Evolutionary conservation across 2,888 invertebrate genomes (phyloP).

Genomic region (Margaritifera margaritifera): DNA sequence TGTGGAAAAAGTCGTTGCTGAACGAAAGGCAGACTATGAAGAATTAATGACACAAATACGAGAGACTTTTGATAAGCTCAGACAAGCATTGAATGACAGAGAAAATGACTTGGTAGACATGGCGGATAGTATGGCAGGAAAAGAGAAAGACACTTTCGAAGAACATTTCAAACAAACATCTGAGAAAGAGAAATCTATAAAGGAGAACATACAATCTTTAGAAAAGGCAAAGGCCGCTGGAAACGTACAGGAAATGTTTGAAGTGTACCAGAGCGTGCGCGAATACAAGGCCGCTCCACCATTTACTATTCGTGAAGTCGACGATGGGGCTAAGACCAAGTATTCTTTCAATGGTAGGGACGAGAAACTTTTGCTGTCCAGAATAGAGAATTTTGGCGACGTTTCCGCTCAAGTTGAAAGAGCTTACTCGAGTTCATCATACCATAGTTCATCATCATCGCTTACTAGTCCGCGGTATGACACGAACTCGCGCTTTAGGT

Average conservation of each 20-base stretch:
- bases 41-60: constrained; percentile 49
- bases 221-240: constrained; percentile 42
- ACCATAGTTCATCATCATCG: neutral
- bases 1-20: constrained; percentile 43
- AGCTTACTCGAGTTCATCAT: constrained; percentile 28
- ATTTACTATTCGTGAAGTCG: constrained; percentile 45
- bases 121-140: constrained; percentile 41
- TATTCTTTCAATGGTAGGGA: constrained; percentile 51
- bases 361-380: constrained; percentile 40
- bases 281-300: constrained; percentile 47
- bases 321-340: constrained; percentile 46
- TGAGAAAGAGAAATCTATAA: constrained; percentile 29
- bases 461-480: too few relatives aligned
- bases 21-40: constrained; percentile 40
- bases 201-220: constrained; percentile 39
- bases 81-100: constrained; percentile 49
- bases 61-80: constrained; percentile 50
- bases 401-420: constrained; percentile 46
- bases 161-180: constrained; percentile 43
- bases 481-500: too few relatives aligned
- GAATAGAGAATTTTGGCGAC: constrained; percentile 57
- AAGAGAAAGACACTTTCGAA: constrained; percentile 44
- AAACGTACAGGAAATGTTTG: constrained; percentile 56
- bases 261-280: constrained; percentile 44
- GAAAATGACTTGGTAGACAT: constrained; percentile 56